Evolutionary conservation across 2,113 vertebrate genomes (phyloP).

Genomic region (Okapia johnstoni): DNA sequence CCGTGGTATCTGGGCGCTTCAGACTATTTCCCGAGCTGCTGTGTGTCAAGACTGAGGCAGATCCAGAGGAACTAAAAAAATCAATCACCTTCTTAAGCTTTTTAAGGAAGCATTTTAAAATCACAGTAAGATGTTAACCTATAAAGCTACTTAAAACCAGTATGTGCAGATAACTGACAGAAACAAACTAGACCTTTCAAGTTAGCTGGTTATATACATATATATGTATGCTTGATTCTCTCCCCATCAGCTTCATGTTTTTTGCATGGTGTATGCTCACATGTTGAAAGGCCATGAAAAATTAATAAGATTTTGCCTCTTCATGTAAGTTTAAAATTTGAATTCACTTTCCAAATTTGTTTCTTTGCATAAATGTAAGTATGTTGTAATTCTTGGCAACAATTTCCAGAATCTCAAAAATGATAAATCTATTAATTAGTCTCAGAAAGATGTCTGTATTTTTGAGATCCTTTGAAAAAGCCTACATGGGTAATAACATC

Average conservation of each 20-base stretch:
- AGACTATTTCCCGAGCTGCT: slow-evolving; percentile 87
- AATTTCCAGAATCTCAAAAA: slow-evolving; percentile 19
- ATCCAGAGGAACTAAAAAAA: slow-evolving; percentile 85
- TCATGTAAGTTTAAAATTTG: neutral
- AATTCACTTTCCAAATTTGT: neutral
- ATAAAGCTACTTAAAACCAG: neutral
- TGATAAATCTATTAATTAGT: neutral
- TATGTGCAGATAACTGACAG: neutral
- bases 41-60: slow-evolving; percentile 83
- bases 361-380: neutral
- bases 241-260: neutral
- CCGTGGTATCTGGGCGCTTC: slow-evolving; percentile 94
- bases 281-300: neutral
- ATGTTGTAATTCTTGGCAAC: neutral
- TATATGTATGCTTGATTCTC: neutral
- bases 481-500: neutral
- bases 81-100: neutral
- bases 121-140: neutral
- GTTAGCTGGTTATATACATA: neutral
- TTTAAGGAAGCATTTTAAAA: slow-evolving; percentile 9
- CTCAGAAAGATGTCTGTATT: slow-evolving; percentile 30
- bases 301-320: neutral
- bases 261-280: neutral
- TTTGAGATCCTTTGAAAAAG: slow-evolving; percentile 49
- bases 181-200: neutral